Evolutionary conservation across 2,113 vertebrate species (phyloP).

Genomic region (Corydoras sp.): DNA sequence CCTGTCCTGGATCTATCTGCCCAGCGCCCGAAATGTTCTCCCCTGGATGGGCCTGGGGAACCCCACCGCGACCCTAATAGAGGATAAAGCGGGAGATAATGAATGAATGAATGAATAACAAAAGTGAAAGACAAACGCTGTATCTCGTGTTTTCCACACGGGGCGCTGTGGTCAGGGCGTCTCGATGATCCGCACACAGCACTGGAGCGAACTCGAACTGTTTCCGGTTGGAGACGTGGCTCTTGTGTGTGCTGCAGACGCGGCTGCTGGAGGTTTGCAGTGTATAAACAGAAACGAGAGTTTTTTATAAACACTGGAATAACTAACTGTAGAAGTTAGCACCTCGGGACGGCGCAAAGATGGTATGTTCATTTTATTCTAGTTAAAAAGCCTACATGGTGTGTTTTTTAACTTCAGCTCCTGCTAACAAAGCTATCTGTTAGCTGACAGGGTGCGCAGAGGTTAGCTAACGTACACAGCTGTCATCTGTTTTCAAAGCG

Average conservation of each 20-base stretch:
- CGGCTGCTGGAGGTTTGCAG: neutral
- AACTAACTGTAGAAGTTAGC: too few relatives aligned
- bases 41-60: too few relatives aligned
- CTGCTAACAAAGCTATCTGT: neutral
- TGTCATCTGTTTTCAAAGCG: neutral
- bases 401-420: slow-evolving; percentile 5
- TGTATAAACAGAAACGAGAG: neutral
- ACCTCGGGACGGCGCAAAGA: too few relatives aligned
- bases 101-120: too few relatives aligned
- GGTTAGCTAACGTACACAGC: neutral
- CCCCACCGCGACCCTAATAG: too few relatives aligned
- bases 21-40: too few relatives aligned
- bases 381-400: neutral
- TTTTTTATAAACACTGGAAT: neutral
- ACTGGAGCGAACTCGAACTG: slow-evolving; percentile 6
- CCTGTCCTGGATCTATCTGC: too few relatives aligned
- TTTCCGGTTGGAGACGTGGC: slow-evolving; percentile 48
- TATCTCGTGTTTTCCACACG: neutral
- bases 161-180: neutral
- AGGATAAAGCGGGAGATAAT: too few relatives aligned
- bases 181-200: neutral
- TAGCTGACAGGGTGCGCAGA: slow-evolving; percentile 2
- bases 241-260: slow-evolving; percentile 9
- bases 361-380: neutral
- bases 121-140: too few relatives aligned